These are phyloP conservation scores for Lophotis ruficrista DNA, from an alignment of 2,113 vertebrate genomes.

Conservation along the genomic window DNA sequence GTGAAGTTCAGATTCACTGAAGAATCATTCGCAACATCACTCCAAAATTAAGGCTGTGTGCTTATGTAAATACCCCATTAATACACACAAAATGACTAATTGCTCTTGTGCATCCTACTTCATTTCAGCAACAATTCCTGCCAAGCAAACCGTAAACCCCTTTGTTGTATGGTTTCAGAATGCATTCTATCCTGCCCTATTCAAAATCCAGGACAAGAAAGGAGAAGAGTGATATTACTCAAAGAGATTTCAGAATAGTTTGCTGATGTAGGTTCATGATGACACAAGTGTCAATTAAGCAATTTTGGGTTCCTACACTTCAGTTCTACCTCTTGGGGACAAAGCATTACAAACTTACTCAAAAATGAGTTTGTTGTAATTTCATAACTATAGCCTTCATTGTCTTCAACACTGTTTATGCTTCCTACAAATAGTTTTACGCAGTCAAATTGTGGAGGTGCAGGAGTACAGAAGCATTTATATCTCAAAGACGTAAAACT, in stretches of 20 bases:
- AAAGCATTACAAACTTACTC: neutral
- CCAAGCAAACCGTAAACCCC: fast-evolving
- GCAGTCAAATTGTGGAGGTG: neutral
- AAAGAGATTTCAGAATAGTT: neutral
- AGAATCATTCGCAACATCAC: neutral
- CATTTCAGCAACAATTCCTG: neutral
- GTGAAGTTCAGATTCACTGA: neutral
- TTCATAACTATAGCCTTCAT: neutral
- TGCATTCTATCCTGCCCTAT: neutral
- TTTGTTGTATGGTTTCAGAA: neutral
- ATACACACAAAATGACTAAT: neutral
- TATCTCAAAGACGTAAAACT: neutral
- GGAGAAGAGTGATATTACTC: neutral
- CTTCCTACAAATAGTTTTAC: neutral
- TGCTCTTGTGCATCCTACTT: neutral
- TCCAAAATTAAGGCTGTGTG: neutral
- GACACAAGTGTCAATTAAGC: neutral
- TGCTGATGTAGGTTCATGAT: neutral
- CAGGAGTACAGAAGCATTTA: neutral
- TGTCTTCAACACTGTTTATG: neutral
- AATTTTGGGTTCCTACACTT: neutral
- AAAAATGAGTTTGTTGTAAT: neutral
- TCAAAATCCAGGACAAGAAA: neutral
- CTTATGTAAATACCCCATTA: neutral
- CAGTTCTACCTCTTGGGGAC: neutral